A percentile compares a stretch with the other conserved stretches of the same genome.
phyloP scores from a whole-genome alignment of 2,888 invertebrate genomes.

The Melieria omissa region DNA sequence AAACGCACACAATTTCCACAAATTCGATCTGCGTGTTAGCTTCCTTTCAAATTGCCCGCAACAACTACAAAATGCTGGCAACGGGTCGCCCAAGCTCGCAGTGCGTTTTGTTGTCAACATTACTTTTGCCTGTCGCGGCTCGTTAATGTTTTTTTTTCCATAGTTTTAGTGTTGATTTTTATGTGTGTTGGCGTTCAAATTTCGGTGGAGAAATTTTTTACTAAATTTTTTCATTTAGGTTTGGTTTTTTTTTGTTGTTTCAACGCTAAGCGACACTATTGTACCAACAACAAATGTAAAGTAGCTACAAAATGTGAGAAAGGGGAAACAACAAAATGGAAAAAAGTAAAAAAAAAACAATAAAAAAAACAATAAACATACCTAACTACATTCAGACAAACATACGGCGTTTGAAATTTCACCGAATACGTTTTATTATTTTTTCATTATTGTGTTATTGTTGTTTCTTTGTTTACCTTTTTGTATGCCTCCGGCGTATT shows the following conservation, averaged over 20 bases:
- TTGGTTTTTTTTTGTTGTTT: background rate
- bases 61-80: too few species aligned
- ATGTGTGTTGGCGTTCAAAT: background rate
- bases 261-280: background rate
- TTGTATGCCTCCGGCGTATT: constrained; percentile 25
- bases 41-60: too few species aligned
- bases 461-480: constrained; percentile 25
- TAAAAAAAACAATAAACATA: background rate
- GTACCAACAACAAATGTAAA: too few species aligned
- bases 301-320: background rate
- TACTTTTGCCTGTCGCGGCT: too few species aligned
- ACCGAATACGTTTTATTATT: constrained; percentile 5
- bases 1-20: too few species aligned
- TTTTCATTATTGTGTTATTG: background rate
- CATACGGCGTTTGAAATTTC: constrained; percentile 17
- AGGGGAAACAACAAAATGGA: background rate
- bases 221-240: background rate
- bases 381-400: too few species aligned
- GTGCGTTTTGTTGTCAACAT: too few species aligned
- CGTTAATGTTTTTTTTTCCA: too few species aligned
- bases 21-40: too few species aligned
- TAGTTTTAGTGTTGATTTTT: background rate
- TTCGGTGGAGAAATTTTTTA: background rate
- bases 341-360: background rate
- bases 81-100: too few species aligned